Conservation (phyloP, 1,140 invertebrate genomes). For the Plectrocnemia conspersa region DNA sequence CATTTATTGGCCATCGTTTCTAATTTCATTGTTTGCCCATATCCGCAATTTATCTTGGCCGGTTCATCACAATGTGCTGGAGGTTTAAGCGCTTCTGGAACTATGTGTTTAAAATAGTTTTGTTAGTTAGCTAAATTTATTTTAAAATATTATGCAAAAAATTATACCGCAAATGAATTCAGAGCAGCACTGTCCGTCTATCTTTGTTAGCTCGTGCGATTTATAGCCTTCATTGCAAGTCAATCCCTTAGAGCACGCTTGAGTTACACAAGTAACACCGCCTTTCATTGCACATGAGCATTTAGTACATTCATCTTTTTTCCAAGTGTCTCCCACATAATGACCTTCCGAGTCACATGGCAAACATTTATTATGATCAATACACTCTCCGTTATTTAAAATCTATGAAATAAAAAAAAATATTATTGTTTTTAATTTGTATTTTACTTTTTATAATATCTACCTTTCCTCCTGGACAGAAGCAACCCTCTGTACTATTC, state of each 20-base stretch:
- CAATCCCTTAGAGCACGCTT: conserved; percentile 56
- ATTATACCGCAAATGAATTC: conserved; percentile 62
- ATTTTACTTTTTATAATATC: conserved; percentile 14
- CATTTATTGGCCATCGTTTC: conserved; percentile 58
- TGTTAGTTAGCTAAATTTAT: background rate
- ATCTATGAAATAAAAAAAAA: conserved; percentile 44
- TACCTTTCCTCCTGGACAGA: conserved; percentile 69
- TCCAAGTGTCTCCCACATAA: conserved; percentile 58
- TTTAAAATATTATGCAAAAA: background rate
- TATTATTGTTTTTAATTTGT: background rate
- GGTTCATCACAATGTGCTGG: conserved; percentile 56
- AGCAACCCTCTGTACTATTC: conserved; percentile 69
- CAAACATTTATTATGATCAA: conserved; percentile 55
- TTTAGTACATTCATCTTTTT: conserved; percentile 64
- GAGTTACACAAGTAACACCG: conserved; percentile 53
- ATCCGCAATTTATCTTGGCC: conserved; percentile 62
- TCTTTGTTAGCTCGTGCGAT: conserved; percentile 51
- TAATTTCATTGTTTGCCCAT: conserved; percentile 63
- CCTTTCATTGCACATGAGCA: conserved; percentile 61
- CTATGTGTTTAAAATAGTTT: conserved; percentile 38
- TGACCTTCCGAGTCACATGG: conserved; percentile 65
- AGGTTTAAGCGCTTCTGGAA: conserved; percentile 49
- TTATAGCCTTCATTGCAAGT: conserved; percentile 55
- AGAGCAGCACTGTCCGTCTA: conserved; percentile 62
- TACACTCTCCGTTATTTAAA: conserved; percentile 56